These are phyloP conservation scores for Amblyraja radiata DNA, from an alignment of 2,797 vertebrate genomes.

Conservation along the genomic window DNA sequence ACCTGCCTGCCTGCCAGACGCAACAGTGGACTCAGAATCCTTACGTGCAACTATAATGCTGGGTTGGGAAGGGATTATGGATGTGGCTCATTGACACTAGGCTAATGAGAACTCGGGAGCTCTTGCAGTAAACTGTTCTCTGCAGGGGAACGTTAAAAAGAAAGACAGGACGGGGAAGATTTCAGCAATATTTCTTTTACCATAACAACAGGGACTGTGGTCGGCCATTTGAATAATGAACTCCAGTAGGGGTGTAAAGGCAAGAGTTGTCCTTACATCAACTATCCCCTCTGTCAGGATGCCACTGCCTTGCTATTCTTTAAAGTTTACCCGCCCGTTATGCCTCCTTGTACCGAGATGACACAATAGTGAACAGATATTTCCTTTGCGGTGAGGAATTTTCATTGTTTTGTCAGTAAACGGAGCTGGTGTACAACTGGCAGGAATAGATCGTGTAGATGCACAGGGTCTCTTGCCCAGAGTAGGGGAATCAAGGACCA, in stretches of 20 bases:
- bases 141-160: neutral
- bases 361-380: neutral
- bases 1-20: neutral
- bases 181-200: neutral
- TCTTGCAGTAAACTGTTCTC: constrained; percentile 17
- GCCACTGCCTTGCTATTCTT: neutral
- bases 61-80: neutral
- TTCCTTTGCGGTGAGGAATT: neutral
- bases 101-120: constrained; percentile 11
- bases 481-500: too few relatives aligned
- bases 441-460: too few relatives aligned
- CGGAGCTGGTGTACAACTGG: neutral
- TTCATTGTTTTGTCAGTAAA: neutral
- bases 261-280: neutral
- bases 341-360: neutral
- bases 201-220: constrained; percentile 17
- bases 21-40: constrained; percentile 29
- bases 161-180: neutral
- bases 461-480: too few relatives aligned
- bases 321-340: neutral
- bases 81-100: neutral
- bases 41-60: neutral
- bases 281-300: neutral
- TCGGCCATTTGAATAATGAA: neutral
- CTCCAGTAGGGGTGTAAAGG: neutral